phyloP scores from a whole-genome alignment of 2,113 vertebrate species.

The Corvus hawaiiensis region DNA sequence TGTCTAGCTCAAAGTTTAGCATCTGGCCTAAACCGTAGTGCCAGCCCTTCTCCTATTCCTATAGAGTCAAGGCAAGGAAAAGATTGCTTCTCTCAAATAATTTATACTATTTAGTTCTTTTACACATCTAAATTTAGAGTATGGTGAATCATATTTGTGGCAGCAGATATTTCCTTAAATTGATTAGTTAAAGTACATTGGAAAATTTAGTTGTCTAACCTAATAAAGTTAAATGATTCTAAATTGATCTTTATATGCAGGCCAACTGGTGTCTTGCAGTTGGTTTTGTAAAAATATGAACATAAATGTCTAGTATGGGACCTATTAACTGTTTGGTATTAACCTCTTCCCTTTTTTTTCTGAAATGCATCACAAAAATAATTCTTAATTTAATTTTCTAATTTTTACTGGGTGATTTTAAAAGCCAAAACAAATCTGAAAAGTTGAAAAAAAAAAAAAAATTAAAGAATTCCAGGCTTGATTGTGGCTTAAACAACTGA shows the following conservation, averaged over 20 bases:
- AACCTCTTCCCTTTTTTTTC: not conserved
- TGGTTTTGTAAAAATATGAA: not conserved
- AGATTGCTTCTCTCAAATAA: not conserved
- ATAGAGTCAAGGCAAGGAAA: not conserved
- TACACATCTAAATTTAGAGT: not conserved
- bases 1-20: not conserved
- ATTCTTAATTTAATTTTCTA: not conserved
- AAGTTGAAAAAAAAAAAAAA: not conserved
- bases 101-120: not conserved
- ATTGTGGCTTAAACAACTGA: not conserved
- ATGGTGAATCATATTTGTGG: not conserved
- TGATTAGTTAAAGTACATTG: not conserved
- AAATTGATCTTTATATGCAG: not conserved
- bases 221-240: not conserved
- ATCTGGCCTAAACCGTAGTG: not conserved
- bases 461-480: not conserved
- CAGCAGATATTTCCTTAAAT: not conserved
- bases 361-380: not conserved
- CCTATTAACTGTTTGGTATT: not conserved
- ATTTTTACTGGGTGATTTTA: not conserved
- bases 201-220: not conserved
- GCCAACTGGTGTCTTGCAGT: not conserved
- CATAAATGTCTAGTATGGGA: not conserved
- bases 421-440: not conserved
- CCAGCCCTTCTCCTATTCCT: not conserved